Evolutionary conservation across 2,888 invertebrate species (phyloP), one percentile per base, ranked within the genome.

Genomic region (Catocala nupta): DNA sequence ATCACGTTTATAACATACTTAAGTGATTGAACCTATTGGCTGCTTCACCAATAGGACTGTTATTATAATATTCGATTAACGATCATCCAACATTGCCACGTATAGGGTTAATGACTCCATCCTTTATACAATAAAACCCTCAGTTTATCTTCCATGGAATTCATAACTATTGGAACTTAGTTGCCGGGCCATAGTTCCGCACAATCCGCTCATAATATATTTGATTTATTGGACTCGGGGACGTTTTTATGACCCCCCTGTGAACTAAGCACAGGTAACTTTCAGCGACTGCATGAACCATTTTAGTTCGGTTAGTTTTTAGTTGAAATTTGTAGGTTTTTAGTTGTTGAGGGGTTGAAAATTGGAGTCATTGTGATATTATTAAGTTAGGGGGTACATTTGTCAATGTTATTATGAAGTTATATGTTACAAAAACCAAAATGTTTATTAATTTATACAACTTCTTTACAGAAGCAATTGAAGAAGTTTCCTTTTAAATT

Each of bases 131-230:
- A 68, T 65, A 68, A 66, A 47, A 58, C 59, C 55, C 42, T 43
- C 50, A 51, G 52, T 65, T 53, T 65, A 75, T 62, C 59, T 67
- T 55, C 33, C 47, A 36, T 44, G 16, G 60, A 65, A 73, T 72
- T 78, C 73, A 76, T 75, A 65, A 55, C 68, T 61, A 65, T 75
- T 55, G 68, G 63, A 64, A 75, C 58, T 75, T 73, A 70, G 78
- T 73, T 78, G 68, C 56, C 64, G 61, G 25, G 45, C 59, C 68
- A 68, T 68, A 75, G 70, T 72, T 68, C 66, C 55, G 52, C 48
- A 63, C 61, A 68, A 68, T 78, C 68, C 70, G 53, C 63, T 70
- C 68, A 70, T 78, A 78, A 77, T 70, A 63, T 68, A 59, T 63
- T 54, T 78, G 78, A 76, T 76, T 78, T 76, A 76, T 78, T 63